phyloP scores from a whole-genome alignment of 1,140 invertebrate genomes.

The Thaumetopoea pityocampa region DNA sequence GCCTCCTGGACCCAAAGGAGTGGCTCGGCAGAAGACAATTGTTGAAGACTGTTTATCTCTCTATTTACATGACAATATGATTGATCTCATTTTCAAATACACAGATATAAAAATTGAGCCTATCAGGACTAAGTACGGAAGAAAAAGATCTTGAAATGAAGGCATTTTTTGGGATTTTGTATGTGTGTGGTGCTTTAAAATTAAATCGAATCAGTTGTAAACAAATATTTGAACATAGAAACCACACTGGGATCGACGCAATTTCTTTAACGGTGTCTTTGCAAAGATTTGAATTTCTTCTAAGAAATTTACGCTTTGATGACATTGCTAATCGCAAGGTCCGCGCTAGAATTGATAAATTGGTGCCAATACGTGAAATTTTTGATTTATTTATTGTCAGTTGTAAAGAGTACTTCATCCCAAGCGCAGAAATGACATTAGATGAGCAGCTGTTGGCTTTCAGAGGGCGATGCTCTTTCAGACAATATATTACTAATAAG shows the following conservation, averaged over 20 bases:
- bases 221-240: constrained; percentile 1
- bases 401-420: constrained; percentile 2
- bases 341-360: constrained; percentile 1
- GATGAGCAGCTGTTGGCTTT: constrained; percentile 3
- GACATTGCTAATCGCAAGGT: background rate
- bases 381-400: constrained; percentile 3
- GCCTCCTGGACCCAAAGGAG: constrained; percentile 1
- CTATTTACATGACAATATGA: too few relatives aligned
- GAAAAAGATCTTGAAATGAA: constrained; percentile 3
- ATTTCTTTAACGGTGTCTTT: background rate
- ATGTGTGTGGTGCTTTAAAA: background rate
- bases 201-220: background rate
- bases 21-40: too few relatives aligned
- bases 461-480: constrained; percentile 9
- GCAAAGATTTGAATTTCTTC: constrained; percentile 1
- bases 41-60: too few relatives aligned
- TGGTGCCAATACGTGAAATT: constrained; percentile 9
- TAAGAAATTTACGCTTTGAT: constrained; percentile 3
- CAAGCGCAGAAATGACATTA: constrained; percentile 4
- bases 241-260: constrained; percentile 2
- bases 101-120: too few relatives aligned
- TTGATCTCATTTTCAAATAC: too few relatives aligned
- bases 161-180: constrained; percentile 4
- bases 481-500: constrained; percentile 7
- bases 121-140: too few relatives aligned